Base-by-base conservation (phyloP, 2,888 invertebrate species). In the Theretra japonica region DNA sequence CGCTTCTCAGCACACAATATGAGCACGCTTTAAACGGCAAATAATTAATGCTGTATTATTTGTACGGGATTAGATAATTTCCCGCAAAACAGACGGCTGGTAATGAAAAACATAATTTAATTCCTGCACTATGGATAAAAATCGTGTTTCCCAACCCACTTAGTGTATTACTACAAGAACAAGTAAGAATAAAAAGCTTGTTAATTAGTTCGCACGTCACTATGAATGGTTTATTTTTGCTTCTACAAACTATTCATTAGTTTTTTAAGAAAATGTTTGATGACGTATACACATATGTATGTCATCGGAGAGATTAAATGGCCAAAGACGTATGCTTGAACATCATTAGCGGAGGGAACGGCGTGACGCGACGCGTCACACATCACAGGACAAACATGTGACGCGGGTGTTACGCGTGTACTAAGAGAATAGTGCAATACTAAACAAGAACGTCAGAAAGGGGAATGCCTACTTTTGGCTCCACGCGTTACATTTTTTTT, bases 281-380 rank as follows among this genome's bases (percentile, higher is more conserved):
- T 41, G 41, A 41, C 50, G 17, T 53, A 53, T n/a, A n/a, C 41
- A 41, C 41, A 58, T 58, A 33, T 30, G 21, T 33, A 33, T 30
- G 21, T 33, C 65, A 23, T 5, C 23, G 50, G 50, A 65, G 23
- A 48, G 41, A 59, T 33, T 62, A 62, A 65, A 15, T 5, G 21
- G 41, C 21, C 15, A 41, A 48, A 65, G 65, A 23, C 65, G 41
- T 60, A 48, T 15, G 8, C 23, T 23, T 65, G 41, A 21, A 48
- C 65, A 65, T 65, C 8, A 23, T n/a, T 25, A 53, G 53, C 53
- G n/a, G 1, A n/a, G 17, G 23, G 48, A 65, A 48, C 41, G 48
- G 17, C 17, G 65, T 65, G 65, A 65, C 65, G 48, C 48, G 65
- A 25, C 23, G 41, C 41, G n/a, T n/a, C n/a, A 65, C n/a, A 33